A percentile compares a stretch with the other conserved stretches of the same genome.
phyloP scores from a whole-genome alignment of 2,113 vertebrate species.

The Thinocorus orbignyianus region DNA sequence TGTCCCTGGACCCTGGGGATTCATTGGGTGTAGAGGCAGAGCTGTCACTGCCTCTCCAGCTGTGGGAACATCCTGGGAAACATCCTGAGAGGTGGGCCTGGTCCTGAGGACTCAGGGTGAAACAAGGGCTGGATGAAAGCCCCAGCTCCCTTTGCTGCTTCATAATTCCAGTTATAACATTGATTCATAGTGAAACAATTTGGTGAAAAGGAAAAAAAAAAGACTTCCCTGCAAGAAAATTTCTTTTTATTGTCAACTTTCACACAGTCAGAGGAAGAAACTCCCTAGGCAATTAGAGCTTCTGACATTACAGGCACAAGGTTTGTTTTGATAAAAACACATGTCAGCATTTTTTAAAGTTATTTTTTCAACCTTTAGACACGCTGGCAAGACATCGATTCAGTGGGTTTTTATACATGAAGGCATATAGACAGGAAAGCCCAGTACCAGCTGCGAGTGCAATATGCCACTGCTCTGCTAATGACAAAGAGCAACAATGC shows the following conservation, averaged over 20 bases:
- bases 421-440: conserved; percentile 8
- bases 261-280: background rate
- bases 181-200: background rate
- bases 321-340: conserved; percentile 32
- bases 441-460: background rate
- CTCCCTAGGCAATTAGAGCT: background rate
- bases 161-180: background rate
- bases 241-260: conserved; percentile 23
- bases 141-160: background rate
- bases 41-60: background rate
- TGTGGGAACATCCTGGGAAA: background rate
- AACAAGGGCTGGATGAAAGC: background rate
- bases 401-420: background rate
- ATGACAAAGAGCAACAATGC: background rate
- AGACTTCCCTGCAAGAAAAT: background rate
- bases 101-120: background rate
- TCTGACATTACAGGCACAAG: conserved; percentile 2
- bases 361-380: conserved; percentile 25
- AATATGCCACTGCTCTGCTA: conserved; percentile 6
- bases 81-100: background rate
- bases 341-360: conserved; percentile 13
- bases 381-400: background rate
- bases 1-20: background rate
- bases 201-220: background rate
- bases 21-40: background rate